A percentile compares a stretch with the other conserved stretches of the same genome.
phyloP scores from a whole-genome alignment of 2,797 vertebrate species.

The Acanthopagrus latus region DNA sequence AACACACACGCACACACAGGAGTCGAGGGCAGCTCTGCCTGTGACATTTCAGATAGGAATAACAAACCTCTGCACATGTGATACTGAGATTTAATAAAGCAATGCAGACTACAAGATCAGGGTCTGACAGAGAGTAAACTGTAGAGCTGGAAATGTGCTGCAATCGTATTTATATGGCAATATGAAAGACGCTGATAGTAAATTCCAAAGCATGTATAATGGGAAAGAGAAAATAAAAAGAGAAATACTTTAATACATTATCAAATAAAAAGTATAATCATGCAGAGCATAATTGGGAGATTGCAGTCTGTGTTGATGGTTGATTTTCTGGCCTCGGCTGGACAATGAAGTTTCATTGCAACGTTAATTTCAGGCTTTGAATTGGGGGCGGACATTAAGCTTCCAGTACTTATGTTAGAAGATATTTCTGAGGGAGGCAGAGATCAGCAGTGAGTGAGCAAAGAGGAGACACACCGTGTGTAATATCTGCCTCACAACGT shows the following conservation, averaged over 20 bases:
- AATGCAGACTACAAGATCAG: neutral
- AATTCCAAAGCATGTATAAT: neutral
- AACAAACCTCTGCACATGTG: slow-evolving; percentile 20
- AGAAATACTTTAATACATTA: neutral
- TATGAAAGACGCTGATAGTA: neutral
- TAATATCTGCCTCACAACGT: too few species aligned
- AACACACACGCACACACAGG: slow-evolving; percentile 19
- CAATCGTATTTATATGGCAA: neutral
- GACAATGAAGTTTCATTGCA: too few species aligned
- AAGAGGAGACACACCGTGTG: too few species aligned
- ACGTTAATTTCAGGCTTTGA: too few species aligned
- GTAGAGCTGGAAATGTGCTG: neutral
- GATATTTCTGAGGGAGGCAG: too few species aligned
- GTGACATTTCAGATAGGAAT: slow-evolving; percentile 66
- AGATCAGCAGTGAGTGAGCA: too few species aligned
- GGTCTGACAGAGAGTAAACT: neutral
- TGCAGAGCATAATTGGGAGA: neutral
- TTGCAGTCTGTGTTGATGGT: too few species aligned
- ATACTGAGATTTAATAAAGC: slow-evolving; percentile 10
- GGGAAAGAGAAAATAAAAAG: neutral
- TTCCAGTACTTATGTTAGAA: too few species aligned
- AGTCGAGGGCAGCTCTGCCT: slow-evolving; percentile 31
- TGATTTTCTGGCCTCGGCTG: too few species aligned
- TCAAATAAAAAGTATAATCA: neutral
- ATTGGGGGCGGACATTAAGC: too few species aligned